Base-by-base conservation (phyloP, 1,140 invertebrate species). In the Dysdera silvatica region DNA sequence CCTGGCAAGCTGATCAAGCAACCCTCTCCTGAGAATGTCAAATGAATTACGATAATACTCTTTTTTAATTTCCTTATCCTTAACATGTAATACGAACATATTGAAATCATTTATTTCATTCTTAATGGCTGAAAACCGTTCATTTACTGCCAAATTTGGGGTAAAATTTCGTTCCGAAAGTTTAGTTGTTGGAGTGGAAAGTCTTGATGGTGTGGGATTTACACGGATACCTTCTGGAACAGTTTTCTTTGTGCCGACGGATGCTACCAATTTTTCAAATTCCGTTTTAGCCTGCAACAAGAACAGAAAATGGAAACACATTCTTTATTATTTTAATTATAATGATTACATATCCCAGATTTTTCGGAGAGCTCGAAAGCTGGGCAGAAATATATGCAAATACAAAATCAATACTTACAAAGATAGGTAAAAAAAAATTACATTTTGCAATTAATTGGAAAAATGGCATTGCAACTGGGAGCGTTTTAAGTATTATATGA, bases 31-130 rank as follows among this genome's bases (percentile, higher is more conserved):
- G 18, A 89, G 87, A 74, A 98, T 94, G 78, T 98, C 95, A 72
- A 94, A 98, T 1, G 95, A 90, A 80, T 98, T 98, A 70, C 91
- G 84, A 74, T 93, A 97, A 55, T 85, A 87, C 66, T 89, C 87
- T 12, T 84, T 79, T 73, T 82, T 76, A 16, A 79, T 71, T 67
- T 84, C 72, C 29, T 84, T 85, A 54, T 79, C 78, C 52, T 74
- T 71, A 18, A 80, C 73, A 18, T 74, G 75, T 14, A 95, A 84
- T 6, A 89, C 85, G 71, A 94, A 90, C 12, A 86, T 87, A 26
- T 85, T 85, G 72, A 91, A 95, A 68, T 96, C 91, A 62, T 86
- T 83, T 40, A 95, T 73, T 79, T 95, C 85, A 74, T 94, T 85
- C 70, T 87, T 79, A 24, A 91, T 78, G 66, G 84, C 78, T 2